Base-by-base conservation (phyloP, 2,888 invertebrate genomes). In the Rotaria socialis region DNA sequence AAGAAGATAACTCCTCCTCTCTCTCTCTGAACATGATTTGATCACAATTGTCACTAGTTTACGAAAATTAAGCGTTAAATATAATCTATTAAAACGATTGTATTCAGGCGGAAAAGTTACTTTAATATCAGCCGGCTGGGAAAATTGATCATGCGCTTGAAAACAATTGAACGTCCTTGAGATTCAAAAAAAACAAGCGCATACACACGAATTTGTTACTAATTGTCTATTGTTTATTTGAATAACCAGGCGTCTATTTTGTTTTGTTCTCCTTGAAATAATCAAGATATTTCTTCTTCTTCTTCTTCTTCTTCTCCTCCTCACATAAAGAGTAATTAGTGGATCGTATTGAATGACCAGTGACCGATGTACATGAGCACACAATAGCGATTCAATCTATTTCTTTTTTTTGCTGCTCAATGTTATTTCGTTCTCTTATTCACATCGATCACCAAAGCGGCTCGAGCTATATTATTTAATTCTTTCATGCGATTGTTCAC, bases 391-490 rank as follows among this genome's bases (percentile, higher is more conserved):
- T 67, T 27, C 67, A 67, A 67, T 67, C 16, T 67, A 55, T 55
- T 55, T 19, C 19, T 41, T 35, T 41, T 27, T 14, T 67, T 14
- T 50, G 35, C 24, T 60, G 5, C n/a, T n/a, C 27, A 14, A 52
- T 14, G 14, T 3, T 52, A 27, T 3, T 67, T 67, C 67, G 19
- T 27, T 67, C 35, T 67, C 16, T 16, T 67, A 67, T 67, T 67
- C 67, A 67, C 67, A 67, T 67, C 67, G 67, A 67, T 67, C 67
- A 67, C 67, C 50, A 35, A 67, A 67, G 35, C 35, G 35, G 14
- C 67, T 35, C 67, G 11, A 5, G 16, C 35, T 67, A 19, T 35
- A 35, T 67, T 67, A 67, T 67, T 67, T 67, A 67, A 67, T 67
- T 67, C 35, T 67, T 35, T 35, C 27, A 0, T 67, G 16, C 35